Conservation (phyloP, 1,140 invertebrate species). For the Cydia splendana region DNA sequence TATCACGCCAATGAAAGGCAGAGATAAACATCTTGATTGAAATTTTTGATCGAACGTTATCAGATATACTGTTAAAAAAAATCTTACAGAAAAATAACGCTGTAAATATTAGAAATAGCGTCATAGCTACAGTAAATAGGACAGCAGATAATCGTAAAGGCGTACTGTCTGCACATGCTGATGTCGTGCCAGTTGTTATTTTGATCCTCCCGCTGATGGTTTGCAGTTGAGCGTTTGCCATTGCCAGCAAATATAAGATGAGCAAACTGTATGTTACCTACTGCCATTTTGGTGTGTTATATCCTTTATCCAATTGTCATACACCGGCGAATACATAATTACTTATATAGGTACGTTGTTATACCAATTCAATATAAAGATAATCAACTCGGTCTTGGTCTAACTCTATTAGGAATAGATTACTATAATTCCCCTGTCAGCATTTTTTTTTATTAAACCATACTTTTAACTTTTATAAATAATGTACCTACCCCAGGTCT, state of each 20-base stretch:
- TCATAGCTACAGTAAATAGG: neutral
- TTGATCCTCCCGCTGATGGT: conserved; percentile 57
- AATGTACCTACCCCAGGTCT: neutral
- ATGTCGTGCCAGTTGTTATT: conserved; percentile 59
- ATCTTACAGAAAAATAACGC: neutral
- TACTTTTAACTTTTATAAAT: no score
- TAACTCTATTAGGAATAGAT: neutral
- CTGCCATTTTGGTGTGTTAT: conserved; percentile 15
- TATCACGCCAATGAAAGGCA: neutral
- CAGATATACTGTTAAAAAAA: neutral
- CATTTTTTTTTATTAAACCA: no score
- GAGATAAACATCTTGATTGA: conserved; percentile 1
- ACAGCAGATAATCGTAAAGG: neutral
- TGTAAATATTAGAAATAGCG: neutral
- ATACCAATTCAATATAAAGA: neutral
- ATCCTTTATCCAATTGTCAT: neutral
- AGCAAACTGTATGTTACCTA: conserved; percentile 4
- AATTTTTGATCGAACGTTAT: conserved; percentile 4
- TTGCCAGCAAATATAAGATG: neutral
- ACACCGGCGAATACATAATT: neutral
- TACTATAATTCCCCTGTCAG: no score
- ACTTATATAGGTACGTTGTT: neutral
- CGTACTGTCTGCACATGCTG: conserved; percentile 50
- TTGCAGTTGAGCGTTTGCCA: conserved; percentile 36
- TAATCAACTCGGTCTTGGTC: no score